Base-by-base conservation (phyloP, 2,113 vertebrate species). In the Ailuropoda melanoleuca region DNA sequence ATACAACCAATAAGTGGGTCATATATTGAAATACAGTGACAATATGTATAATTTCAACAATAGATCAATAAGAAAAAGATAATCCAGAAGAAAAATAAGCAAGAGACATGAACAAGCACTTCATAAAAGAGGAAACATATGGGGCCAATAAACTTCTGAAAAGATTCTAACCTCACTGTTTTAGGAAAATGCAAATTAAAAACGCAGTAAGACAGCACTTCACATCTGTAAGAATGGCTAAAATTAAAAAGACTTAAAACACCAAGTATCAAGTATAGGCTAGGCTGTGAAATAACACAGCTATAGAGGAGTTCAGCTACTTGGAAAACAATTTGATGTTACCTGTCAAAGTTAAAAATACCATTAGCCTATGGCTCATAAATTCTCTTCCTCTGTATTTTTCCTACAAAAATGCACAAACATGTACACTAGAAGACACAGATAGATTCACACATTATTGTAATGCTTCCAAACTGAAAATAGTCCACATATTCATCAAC, bases 321-420 rank as follows among this genome's bases (percentile, higher is more conserved):
- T 89, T 55, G 55, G 70, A 92, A 96, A 92, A 88, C 23, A 60
- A 43, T 77, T 55, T 78, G 81, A 39, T 74, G 80, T 74, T 85
- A 97, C 9, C 39, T 87, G 31, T 29, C 74, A 81, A 95, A 80
- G 72, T 55, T 80, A 89, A 56, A 95, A 95, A 93, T 48, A 23
- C 12, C 81, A 62, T 24, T 85, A 78, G 24, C 81, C 58, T 74
- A 21, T 66, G 46, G 87, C 34, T 56, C 24, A 66, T 24, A 37
- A 85, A 66, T 50, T 88, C 29, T 53, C 92, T 84, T 92, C 12
- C 77, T 92, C 46, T 53, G 72, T 81, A 56, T 50, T 48, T 66
- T 50, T n/a, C 11, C 21, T 58, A 78, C 5, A 93, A 70, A 90
- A 84, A 89, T 50, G 17, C 18, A 93, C 15, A 19, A 53, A 50